These are phyloP conservation scores for Xyrichtys novacula DNA, from an alignment of 2,797 vertebrate genomes.

Conservation along the genomic window DNA sequence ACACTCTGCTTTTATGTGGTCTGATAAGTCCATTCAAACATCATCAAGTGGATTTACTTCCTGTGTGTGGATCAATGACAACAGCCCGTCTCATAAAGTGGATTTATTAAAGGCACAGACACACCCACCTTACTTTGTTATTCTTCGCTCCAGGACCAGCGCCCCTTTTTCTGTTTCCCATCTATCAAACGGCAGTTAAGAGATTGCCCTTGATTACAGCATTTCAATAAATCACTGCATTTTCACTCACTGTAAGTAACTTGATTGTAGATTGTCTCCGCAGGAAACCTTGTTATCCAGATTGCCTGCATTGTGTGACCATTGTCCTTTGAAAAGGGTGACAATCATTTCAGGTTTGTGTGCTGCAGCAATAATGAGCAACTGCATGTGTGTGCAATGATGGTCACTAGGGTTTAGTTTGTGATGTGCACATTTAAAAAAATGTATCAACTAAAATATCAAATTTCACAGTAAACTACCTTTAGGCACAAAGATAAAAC, in stretches of 20 bases:
- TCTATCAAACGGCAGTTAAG: conserved; percentile 18
- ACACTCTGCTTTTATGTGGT: conserved; percentile 8
- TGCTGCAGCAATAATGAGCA: too few species aligned
- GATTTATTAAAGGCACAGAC: conserved; percentile 45
- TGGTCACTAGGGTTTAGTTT: too few species aligned
- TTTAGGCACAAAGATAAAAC: too few species aligned
- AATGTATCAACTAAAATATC: too few species aligned
- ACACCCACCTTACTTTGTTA: conserved; percentile 42
- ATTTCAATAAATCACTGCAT: conserved; percentile 40
- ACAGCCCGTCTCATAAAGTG: conserved; percentile 22
- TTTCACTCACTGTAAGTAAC: conserved; percentile 26
- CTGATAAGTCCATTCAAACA: conserved; percentile 40
- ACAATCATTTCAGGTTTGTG: too few species aligned
- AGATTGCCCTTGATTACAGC: conserved; percentile 28
- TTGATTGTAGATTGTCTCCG: conserved; percentile 27
- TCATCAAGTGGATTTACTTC: conserved; percentile 32
- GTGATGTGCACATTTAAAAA: too few species aligned
- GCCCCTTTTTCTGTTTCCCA: conserved; percentile 5
- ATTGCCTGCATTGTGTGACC: conserved; percentile 19
- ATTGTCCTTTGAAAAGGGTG: conserved; percentile 11
- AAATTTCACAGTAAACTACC: too few species aligned
- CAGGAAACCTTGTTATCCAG: conserved; percentile 38
- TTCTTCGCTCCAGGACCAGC: conserved; percentile 26
- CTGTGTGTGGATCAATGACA: conserved; percentile 53
- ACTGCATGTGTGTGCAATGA: too few species aligned